phyloP scores from a whole-genome alignment of 2,888 invertebrate species.

The Cataglyphis rosenhaueri region DNA sequence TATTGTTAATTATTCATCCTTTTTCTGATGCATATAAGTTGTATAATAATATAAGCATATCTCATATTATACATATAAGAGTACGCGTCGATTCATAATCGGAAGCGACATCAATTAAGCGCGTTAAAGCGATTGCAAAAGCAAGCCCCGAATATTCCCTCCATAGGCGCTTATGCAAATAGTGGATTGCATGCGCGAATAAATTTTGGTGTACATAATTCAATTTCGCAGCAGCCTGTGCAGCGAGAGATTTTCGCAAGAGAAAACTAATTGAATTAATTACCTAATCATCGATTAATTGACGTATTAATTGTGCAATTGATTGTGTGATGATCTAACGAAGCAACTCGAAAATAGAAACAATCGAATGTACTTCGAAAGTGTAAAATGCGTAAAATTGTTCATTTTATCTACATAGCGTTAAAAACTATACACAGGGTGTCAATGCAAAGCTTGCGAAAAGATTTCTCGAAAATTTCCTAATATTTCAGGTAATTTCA shows the following conservation, averaged over 20 bases:
- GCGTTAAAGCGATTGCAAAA: slow-evolving; percentile 27
- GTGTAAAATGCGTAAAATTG: not conserved
- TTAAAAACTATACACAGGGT: not conserved
- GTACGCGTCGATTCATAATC: not conserved
- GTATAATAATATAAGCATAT: not conserved
- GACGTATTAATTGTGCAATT: slow-evolving; percentile 22
- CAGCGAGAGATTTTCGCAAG: not conserved
- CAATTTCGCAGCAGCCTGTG: not conserved
- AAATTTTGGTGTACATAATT: slow-evolving; percentile 8
- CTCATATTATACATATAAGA: not conserved
- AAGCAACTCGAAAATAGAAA: not conserved
- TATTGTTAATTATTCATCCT: not conserved
- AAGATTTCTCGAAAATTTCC: no score
- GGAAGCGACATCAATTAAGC: slow-evolving; percentile 21
- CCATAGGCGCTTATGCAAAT: slow-evolving; percentile 15
- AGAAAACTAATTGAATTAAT: not conserved
- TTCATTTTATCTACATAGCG: not conserved
- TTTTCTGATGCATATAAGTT: not conserved
- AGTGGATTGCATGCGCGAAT: not conserved
- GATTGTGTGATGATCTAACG: slow-evolving; percentile 1
- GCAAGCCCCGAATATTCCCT: slow-evolving; percentile 16
- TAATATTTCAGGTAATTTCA: no score
- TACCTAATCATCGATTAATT: not conserved
- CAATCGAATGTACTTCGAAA: not conserved
- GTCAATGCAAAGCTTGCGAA: no score